Evolutionary conservation across 2,113 vertebrate genomes (phyloP).

Genomic region (Pygoscelis adeliae): DNA sequence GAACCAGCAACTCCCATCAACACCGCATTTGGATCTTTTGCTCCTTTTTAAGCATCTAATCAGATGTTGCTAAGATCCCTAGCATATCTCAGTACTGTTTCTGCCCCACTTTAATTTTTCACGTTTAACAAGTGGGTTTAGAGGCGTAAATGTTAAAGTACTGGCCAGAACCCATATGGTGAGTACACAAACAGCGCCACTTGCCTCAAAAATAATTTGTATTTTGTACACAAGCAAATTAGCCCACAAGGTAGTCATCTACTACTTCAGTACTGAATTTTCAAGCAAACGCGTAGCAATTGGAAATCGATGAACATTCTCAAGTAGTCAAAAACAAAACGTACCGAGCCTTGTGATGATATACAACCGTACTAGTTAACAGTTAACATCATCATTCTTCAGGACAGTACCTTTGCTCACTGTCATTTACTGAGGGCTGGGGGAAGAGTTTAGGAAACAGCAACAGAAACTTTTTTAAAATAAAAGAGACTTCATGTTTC

Average conservation of each 20-base stretch:
- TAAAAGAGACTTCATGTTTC: background rate
- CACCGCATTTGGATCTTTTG: background rate
- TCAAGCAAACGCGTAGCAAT: background rate
- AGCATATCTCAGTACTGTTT: background rate
- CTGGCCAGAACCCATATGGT: background rate
- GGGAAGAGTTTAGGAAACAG: background rate
- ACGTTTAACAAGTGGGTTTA: background rate
- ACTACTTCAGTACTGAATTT: background rate
- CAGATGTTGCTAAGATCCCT: background rate
- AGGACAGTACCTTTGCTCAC: background rate
- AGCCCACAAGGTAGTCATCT: background rate
- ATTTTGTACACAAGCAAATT: background rate
- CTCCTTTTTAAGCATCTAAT: background rate
- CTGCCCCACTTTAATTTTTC: background rate
- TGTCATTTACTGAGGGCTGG: background rate
- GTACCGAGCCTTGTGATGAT: background rate
- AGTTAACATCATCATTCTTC: background rate
- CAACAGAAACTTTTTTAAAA: background rate
- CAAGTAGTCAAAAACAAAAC: background rate
- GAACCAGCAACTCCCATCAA: background rate
- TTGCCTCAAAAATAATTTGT: background rate
- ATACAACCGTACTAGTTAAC: background rate
- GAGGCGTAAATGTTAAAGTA: background rate
- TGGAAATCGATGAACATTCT: background rate
- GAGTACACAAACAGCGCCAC: background rate